Percentiles rank a stretch among this genome's conserved stretches.
These are phyloP conservation scores for Thalassarche chlororhynchos DNA, from an alignment of 2,113 vertebrate genomes.

Conservation along the genomic window DNA sequence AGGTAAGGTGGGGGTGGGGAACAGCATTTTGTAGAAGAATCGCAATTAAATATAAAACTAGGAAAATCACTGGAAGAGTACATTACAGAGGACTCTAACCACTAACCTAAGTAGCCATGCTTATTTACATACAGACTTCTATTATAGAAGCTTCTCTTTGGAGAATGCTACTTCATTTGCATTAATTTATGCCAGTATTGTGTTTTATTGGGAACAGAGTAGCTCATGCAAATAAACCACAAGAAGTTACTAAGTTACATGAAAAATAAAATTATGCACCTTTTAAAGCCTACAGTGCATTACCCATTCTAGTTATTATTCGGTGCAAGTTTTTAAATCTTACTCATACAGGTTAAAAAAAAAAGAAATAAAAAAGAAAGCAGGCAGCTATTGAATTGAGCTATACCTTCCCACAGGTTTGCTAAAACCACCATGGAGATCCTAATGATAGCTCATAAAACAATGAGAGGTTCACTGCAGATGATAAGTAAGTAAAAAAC, in stretches of 20 bases:
- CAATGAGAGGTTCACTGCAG: background rate
- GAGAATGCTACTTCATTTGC: background rate
- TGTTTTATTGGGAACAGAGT: background rate
- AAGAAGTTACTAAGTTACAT: background rate
- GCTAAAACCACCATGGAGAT: background rate
- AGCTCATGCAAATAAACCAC: background rate
- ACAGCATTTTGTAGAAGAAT: background rate
- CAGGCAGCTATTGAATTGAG: background rate
- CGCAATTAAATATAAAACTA: background rate
- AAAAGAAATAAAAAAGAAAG: background rate
- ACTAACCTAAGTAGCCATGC: background rate
- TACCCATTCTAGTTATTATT: background rate
- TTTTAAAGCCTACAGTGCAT: background rate
- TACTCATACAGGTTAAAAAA: background rate
- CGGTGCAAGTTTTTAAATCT: background rate
- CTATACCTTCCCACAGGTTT: background rate
- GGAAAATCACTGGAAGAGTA: background rate
- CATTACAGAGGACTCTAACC: background rate
- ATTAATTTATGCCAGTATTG: background rate
- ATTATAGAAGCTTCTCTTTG: background rate
- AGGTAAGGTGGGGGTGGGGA: background rate
- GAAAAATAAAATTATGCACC: background rate
- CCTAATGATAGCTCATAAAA: background rate
- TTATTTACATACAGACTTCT: background rate
- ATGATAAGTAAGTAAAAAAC: background rate